Evolutionary conservation across 1,140 invertebrate genomes (phyloP), one percentile per base, ranked within the genome.

Genomic region (Bombus turneri): DNA sequence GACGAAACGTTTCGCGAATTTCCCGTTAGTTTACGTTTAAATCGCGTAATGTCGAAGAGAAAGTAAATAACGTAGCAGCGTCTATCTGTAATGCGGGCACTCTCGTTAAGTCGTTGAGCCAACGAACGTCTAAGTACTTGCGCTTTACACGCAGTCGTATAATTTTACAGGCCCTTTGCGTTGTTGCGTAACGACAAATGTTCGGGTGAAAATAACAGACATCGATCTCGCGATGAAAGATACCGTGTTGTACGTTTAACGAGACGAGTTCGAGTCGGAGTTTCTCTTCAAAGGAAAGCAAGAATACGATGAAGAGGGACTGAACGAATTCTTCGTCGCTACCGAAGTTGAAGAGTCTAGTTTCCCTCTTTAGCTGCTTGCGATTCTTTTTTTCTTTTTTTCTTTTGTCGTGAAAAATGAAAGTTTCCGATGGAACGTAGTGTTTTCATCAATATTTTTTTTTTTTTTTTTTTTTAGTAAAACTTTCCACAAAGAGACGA

Each of bases 161-260:
- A 37, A 53, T 53, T 53, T 31, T 34, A 12, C 18, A 10, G 41
- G 10, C 10, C 37, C 18, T 74, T 31, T 18, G 68, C 15, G 3
- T 41, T 6, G n/a, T 41, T 2, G n/a, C 15, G 4, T 31, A 74
- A 22, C 12, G 41, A 68, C 12, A 18, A n/a, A 64, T 47, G 22
- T 72, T 12, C 22, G 34, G n/a, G 0, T 31, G 22, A n/a, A 43
- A 41, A 8, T 62, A 74, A 43, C n/a, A 37, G 15, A 47, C 43
- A 53, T 78, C 37, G 64, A 83, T 83, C 13, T 41, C 39, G 31
- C 15, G 68, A 83, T 25, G 62, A 77, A 83, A 68, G 34, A n/a
- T 59, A 68, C 12, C n/a, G 34, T 13, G n/a, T 41, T 39, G 31
- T 15, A 31, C 43, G 37, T 39, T 57, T 77, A 83, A 83, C 25